phyloP scores from a whole-genome alignment of 2,888 invertebrate species.

The Invenusta paracnida region DNA sequence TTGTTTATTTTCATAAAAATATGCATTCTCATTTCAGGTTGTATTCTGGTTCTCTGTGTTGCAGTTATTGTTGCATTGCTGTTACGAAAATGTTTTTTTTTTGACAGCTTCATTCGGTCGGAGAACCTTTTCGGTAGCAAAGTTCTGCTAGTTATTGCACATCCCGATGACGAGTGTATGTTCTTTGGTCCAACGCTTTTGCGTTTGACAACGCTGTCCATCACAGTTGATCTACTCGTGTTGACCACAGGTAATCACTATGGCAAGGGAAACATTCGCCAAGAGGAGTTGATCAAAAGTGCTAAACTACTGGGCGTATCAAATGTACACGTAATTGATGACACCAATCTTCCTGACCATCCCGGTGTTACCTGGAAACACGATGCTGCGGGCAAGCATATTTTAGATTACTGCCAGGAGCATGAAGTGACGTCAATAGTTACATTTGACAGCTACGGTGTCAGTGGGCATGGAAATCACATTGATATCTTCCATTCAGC shows the following conservation, averaged over 20 bases:
- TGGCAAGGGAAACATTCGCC: conserved; percentile 67
- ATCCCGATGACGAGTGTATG: conserved; percentile 98
- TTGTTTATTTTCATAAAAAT: too few species aligned
- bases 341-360: conserved; percentile 35
- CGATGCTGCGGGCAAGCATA: conserved; percentile 66
- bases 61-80: too few species aligned
- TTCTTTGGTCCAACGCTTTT: conserved; percentile 78
- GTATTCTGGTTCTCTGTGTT: too few species aligned
- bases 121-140: background rate
- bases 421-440: conserved; percentile 66
- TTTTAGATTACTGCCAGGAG: conserved; percentile 69
- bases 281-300: conserved; percentile 76
- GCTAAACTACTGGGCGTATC: conserved; percentile 75
- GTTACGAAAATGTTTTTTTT: too few species aligned
- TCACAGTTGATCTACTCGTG: conserved; percentile 61
- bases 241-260: conserved; percentile 64
- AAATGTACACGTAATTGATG: conserved; percentile 18
- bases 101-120: too few species aligned
- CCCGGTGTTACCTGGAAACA: conserved; percentile 16
- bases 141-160: conserved; percentile 78
- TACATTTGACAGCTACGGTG: conserved; percentile 87
- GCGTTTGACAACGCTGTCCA: conserved; percentile 63
- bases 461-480: conserved; percentile 88
- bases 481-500: conserved; percentile 53
- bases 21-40: too few species aligned